Percentiles rank a stretch among this genome's conserved stretches.
phyloP scores from a whole-genome alignment of 2,888 invertebrate species.

The Parnassius glacialis region DNA sequence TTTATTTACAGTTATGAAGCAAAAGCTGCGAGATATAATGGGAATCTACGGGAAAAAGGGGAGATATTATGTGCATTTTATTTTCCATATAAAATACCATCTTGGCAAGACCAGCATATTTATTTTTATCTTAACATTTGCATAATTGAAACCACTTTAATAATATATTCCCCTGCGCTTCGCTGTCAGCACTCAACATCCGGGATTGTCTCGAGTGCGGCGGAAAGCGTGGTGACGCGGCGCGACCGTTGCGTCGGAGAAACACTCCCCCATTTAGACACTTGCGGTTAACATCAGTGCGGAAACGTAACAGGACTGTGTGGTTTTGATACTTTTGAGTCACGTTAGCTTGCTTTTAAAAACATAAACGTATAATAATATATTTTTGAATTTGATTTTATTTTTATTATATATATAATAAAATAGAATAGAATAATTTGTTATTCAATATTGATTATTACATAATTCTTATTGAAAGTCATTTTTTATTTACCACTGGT shows the following conservation, averaged over 20 bases:
- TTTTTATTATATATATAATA: neutral
- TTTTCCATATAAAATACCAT: too few relatives aligned
- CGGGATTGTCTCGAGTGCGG: conserved; percentile 17
- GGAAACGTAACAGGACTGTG: conserved; percentile 8
- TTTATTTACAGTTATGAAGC: too few relatives aligned
- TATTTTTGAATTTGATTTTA: neutral
- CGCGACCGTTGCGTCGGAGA: conserved; percentile 10
- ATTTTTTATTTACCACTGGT: too few relatives aligned
- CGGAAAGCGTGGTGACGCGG: conserved; percentile 6
- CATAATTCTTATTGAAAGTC: too few relatives aligned
- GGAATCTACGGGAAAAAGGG: too few relatives aligned
- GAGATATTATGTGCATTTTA: too few relatives aligned
- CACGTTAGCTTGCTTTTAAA: neutral
- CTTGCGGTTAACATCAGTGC: conserved; percentile 26
- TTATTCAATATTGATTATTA: too few relatives aligned
- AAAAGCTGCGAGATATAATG: too few relatives aligned
- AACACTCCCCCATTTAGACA: conserved; percentile 16
- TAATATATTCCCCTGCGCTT: too few relatives aligned
- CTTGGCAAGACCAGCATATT: neutral
- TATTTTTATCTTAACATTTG: neutral
- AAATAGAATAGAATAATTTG: too few relatives aligned
- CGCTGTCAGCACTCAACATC: neutral
- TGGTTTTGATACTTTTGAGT: conserved; percentile 23
- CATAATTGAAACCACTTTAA: too few relatives aligned
- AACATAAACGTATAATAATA: neutral